A percentile compares a stretch with the other conserved stretches of the same genome.
phyloP scores from a whole-genome alignment of 2,888 invertebrate species.

The Prenolepis imparis region DNA sequence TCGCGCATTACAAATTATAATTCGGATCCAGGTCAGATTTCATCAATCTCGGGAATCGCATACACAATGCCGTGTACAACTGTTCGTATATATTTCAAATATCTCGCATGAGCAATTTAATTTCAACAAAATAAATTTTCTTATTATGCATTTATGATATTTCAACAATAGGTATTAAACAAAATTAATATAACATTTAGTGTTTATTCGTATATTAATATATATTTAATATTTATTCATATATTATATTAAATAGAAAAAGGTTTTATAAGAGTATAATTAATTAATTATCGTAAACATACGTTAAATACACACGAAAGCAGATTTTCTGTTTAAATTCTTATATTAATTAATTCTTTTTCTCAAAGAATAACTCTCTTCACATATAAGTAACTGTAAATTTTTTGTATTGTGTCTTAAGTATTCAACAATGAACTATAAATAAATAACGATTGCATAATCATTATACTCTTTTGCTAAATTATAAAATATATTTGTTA shows the following conservation, averaged over 20 bases:
- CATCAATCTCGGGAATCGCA: constrained; percentile 43
- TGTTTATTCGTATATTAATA: too few species aligned
- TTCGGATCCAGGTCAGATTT: constrained; percentile 32
- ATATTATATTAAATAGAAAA: not conserved
- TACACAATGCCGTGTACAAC: not conserved
- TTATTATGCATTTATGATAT: not conserved
- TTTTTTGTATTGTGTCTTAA: not conserved
- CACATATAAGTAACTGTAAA: not conserved
- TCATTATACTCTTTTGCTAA: not conserved
- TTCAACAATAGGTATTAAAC: not conserved
- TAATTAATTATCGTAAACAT: not conserved
- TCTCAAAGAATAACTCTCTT: not conserved
- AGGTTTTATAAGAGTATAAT: not conserved
- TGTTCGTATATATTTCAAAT: not conserved
- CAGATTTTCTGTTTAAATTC: not conserved
- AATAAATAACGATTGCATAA: not conserved
- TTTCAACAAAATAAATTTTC: not conserved
- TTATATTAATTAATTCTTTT: not conserved
- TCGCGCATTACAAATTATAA: constrained; percentile 54
- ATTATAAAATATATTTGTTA: constrained; percentile 7
- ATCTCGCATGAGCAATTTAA: not conserved
- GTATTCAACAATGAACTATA: not conserved
- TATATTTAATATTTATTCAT: not conserved
- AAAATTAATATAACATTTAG: not conserved
- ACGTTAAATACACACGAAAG: not conserved